Evolutionary conservation across 92 coral and sea anemone genomes (phyloP).

Genomic region (Heteractis magnifica): DNA sequence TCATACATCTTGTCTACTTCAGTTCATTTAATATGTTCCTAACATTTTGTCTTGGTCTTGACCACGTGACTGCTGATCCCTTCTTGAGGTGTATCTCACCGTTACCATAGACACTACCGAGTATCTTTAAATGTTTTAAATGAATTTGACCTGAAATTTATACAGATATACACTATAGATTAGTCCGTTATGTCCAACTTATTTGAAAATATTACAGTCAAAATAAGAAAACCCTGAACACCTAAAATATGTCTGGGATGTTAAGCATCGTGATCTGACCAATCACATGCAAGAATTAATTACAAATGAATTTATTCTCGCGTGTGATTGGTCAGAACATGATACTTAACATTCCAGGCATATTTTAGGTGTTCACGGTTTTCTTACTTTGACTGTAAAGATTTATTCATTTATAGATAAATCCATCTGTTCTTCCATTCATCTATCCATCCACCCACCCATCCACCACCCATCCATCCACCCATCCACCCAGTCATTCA

Average conservation of each 20-base stretch:
- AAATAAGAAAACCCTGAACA: too few relatives aligned
- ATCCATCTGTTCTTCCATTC: neutral
- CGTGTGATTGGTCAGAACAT: too few relatives aligned
- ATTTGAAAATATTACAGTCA: too few relatives aligned
- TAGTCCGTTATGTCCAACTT: too few relatives aligned
- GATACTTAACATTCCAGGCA: too few relatives aligned
- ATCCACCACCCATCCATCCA: too few relatives aligned
- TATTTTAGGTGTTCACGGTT: too few relatives aligned
- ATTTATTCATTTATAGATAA: neutral
- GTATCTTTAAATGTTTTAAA: conserved; percentile 50
- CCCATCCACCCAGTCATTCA: too few relatives aligned
- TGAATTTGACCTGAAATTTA: conserved; percentile 52
- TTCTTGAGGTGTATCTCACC: conserved; percentile 54
- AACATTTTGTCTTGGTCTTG: conserved; percentile 67
- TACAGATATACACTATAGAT: neutral
- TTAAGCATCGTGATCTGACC: too few relatives aligned
- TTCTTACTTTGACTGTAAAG: neutral
- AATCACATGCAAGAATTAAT: too few relatives aligned
- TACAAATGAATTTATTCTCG: too few relatives aligned
- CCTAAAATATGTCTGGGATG: too few relatives aligned
- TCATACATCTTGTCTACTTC: conserved; percentile 1
- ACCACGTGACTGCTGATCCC: conserved; percentile 75
- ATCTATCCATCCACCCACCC: neutral
- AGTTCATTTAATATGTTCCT: conserved; percentile 52
- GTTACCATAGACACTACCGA: conserved; percentile 66